Evolutionary conservation across 2,888 invertebrate genomes (phyloP).

Genomic region (Graphium colonna): DNA sequence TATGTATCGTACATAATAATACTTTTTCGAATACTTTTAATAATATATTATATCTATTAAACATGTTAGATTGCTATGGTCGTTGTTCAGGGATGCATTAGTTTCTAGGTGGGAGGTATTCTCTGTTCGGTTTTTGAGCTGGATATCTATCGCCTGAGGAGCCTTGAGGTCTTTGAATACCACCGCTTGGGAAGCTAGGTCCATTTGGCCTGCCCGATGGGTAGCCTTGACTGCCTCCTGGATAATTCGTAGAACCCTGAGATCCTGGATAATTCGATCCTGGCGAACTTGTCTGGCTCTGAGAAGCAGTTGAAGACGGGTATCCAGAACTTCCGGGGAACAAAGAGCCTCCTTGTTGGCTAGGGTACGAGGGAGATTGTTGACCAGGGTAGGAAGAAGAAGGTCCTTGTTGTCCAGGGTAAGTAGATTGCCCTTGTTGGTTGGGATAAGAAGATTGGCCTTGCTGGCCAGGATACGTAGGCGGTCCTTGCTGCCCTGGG

Average conservation of each 20-base stretch:
- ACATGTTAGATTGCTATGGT: constrained; percentile 11
- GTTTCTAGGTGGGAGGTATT: constrained; percentile 87
- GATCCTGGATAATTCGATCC: constrained; percentile 41
- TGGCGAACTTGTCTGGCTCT: constrained; percentile 26
- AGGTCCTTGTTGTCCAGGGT: constrained; percentile 37
- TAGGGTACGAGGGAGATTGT: constrained; percentile 27
- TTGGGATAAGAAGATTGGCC: constrained; percentile 27
- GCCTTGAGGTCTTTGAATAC: constrained; percentile 48
- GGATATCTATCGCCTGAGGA: constrained; percentile 55
- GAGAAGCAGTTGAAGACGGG: constrained; percentile 28
- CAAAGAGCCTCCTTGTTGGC: constrained; percentile 25
- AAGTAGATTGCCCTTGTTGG: constrained; percentile 17
- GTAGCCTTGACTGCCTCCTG: constrained; percentile 59
- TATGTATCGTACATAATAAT: constrained; percentile 15
- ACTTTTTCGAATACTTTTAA: constrained; percentile 8
- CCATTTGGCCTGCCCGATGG: constrained; percentile 74
- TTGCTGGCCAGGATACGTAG: constrained; percentile 23
- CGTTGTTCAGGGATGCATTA: constrained; percentile 30
- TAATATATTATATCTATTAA: constrained; percentile 1
- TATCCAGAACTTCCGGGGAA: constrained; percentile 25
- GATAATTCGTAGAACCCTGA: constrained; percentile 41
- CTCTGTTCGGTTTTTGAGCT: constrained; percentile 83
- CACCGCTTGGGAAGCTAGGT: constrained; percentile 60
- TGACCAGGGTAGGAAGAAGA: constrained; percentile 28
- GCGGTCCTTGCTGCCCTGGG: constrained; percentile 31